Conservation (phyloP, 35 echinoderm and acorn worm species). For the Chiridota heheva region DNA sequence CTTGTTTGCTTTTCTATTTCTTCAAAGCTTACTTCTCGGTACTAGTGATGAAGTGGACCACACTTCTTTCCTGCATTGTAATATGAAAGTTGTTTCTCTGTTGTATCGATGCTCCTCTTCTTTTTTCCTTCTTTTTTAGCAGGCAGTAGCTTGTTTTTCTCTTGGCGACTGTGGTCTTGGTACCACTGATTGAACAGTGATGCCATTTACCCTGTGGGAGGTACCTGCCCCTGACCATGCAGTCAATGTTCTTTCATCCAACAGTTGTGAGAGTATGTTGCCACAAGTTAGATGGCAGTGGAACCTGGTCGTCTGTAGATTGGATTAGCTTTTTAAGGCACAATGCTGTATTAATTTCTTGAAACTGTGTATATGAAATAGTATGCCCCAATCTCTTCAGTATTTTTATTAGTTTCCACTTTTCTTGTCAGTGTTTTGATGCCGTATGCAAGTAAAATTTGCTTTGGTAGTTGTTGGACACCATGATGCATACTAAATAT, state of each 20-base stretch:
- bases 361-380: constrained; percentile 13
- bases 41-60: neutral
- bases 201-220: constrained; percentile 33
- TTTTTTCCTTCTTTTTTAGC: neutral
- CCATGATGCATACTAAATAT: constrained; percentile 11
- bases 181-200: constrained; percentile 18
- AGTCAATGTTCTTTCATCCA: neutral
- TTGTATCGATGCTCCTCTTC: neutral
- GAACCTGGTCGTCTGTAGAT: neutral
- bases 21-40: neutral
- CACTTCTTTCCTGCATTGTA: constrained; percentile 19
- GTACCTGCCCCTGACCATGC: constrained; percentile 7
- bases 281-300: too few species aligned
- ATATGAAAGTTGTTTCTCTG: neutral
- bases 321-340: neutral
- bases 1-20: neutral
- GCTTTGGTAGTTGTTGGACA: neutral
- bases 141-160: neutral
- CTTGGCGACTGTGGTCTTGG: neutral
- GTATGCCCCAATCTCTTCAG: constrained; percentile 40
- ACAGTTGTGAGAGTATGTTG: neutral
- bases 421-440: constrained; percentile 32
- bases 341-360: constrained; percentile 1
- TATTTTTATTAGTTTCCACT: neutral
- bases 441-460: constrained; percentile 1